Conservation (phyloP, 2,797 vertebrate species). For the Chelidonichthys spinosus region DNA sequence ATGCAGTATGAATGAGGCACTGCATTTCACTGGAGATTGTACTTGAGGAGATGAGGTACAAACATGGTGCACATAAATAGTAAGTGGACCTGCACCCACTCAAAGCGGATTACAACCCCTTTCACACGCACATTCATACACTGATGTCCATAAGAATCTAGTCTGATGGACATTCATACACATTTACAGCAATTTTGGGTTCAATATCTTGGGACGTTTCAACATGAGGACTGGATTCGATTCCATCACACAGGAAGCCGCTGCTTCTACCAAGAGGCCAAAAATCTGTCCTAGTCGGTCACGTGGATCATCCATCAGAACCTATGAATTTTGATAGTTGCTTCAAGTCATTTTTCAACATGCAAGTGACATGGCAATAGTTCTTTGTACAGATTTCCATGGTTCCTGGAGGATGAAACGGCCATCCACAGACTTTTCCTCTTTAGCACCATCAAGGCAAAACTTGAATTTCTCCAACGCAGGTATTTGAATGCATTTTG, state of each 20-base stretch:
- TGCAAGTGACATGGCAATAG: fast-evolving
- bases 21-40: neutral
- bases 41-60: neutral
- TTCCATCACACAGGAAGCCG: neutral
- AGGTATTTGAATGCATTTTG: neutral
- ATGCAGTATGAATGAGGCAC: conserved; percentile 36
- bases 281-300: neutral
- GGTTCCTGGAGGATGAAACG: neutral
- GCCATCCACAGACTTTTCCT: neutral
- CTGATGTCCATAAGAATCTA: too few species aligned
- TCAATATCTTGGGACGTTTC: too few species aligned
- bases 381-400: neutral
- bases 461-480: neutral
- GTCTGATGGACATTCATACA: too few species aligned
- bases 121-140: too few species aligned
- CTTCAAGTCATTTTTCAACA: neutral
- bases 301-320: neutral
- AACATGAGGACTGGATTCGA: neutral
- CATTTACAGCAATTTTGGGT: too few species aligned
- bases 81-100: too few species aligned
- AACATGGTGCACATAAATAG: neutral
- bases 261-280: neutral
- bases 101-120: too few species aligned
- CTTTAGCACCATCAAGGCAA: neutral
- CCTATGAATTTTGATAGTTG: neutral